These are phyloP conservation scores for Lithodes maja DNA, from an alignment of 2,888 invertebrate genomes.

Conservation along the genomic window DNA sequence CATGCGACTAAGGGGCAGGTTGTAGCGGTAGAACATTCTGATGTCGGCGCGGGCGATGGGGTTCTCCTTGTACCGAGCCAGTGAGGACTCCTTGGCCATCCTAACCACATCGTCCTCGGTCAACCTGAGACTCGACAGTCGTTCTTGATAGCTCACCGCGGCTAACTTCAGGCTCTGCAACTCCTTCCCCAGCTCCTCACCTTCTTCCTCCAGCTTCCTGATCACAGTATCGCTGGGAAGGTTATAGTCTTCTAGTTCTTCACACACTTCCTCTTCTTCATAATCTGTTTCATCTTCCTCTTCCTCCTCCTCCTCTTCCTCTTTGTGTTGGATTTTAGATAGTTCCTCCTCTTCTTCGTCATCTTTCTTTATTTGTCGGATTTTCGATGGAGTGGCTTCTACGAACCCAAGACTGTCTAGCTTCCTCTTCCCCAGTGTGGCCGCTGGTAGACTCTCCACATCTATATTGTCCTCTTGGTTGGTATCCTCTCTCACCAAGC, in stretches of 20 bases:
- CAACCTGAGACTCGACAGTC: constrained; percentile 44
- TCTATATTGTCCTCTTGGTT: neutral
- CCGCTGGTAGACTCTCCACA: neutral
- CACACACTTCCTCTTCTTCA: constrained; percentile 24
- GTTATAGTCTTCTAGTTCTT: constrained; percentile 23
- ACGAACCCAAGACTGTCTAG: neutral
- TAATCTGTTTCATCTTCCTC: neutral
- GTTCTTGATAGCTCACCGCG: constrained; percentile 25
- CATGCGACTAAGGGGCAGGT: constrained; percentile 39
- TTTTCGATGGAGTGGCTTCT: constrained; percentile 17
- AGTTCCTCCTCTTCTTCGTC: neutral
- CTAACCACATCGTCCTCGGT: constrained; percentile 48
- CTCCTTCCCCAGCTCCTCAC: constrained; percentile 44
- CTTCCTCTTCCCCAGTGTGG: constrained; percentile 29
- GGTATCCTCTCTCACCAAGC: neutral
- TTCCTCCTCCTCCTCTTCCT: neutral
- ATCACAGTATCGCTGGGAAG: constrained; percentile 26
- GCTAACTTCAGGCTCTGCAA: constrained; percentile 26
- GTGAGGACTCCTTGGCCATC: constrained; percentile 28
- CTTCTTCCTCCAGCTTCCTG: constrained; percentile 45
- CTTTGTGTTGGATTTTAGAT: constrained; percentile 14
- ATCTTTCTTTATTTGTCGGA: too few relatives aligned
- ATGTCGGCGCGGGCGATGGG: constrained; percentile 24
- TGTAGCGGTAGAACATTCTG: constrained; percentile 34
- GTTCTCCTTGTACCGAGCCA: neutral